phyloP scores from a whole-genome alignment of 2,888 invertebrate species.

The Fragum whitleyi region DNA sequence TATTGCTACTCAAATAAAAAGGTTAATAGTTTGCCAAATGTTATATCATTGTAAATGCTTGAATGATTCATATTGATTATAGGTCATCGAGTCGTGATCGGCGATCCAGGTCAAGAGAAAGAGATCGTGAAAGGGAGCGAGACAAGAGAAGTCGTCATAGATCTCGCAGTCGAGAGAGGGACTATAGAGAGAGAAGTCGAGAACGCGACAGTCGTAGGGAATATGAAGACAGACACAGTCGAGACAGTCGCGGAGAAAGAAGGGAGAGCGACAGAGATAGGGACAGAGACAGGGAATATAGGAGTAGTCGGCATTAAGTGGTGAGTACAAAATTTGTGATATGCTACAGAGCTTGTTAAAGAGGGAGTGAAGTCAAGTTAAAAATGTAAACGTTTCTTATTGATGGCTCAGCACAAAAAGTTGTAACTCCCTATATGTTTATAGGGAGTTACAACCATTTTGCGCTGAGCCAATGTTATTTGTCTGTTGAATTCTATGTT shows the following conservation, averaged over 20 bases:
- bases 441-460: too few species aligned
- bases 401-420: too few species aligned
- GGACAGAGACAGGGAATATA: conserved; percentile 83
- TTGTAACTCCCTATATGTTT: too few species aligned
- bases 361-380: too few species aligned
- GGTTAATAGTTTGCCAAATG: too few species aligned
- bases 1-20: too few species aligned
- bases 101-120: conserved; percentile 93
- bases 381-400: neutral
- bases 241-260: conserved; percentile 75
- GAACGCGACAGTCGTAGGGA: conserved; percentile 86
- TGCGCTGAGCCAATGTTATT: neutral
- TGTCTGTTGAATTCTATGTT: neutral
- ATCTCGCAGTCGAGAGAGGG: conserved; percentile 86
- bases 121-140: conserved; percentile 83
- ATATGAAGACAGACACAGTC: conserved; percentile 79
- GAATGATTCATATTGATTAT: too few species aligned
- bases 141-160: conserved; percentile 83
- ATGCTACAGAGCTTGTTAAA: too few species aligned
- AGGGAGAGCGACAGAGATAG: conserved; percentile 81
- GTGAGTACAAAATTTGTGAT: conserved; percentile 2
- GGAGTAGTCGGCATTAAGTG: conserved; percentile 68
- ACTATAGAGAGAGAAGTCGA: conserved; percentile 87
- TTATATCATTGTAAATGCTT: too few species aligned
- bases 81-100: conserved; percentile 61